Evolutionary conservation across 1,140 invertebrate species (phyloP).

Genomic region (Lysiphlebus fabarum): DNA sequence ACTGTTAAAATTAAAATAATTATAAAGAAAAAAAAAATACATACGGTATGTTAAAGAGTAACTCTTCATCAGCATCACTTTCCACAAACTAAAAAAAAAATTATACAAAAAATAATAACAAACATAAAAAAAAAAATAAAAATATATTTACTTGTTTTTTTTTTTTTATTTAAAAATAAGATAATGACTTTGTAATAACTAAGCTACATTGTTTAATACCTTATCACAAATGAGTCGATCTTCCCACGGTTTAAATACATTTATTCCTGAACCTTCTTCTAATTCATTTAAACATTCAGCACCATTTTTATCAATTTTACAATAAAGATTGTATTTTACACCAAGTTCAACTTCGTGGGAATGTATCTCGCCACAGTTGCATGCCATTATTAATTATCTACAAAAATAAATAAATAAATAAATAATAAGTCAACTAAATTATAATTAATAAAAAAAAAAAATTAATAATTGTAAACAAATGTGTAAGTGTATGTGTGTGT

Average conservation of each 20-base stretch:
- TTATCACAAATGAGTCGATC: constrained; percentile 71
- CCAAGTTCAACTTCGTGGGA: constrained; percentile 63
- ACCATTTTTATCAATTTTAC: constrained; percentile 87
- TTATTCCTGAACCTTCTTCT: constrained; percentile 78
- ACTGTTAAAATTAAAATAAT: too few species aligned
- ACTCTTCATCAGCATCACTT: constrained; percentile 91
- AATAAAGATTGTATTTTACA: constrained; percentile 81
- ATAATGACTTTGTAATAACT: constrained; percentile 13
- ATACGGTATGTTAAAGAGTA: constrained; percentile 91
- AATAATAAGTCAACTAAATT: too few species aligned
- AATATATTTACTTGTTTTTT: not conserved
- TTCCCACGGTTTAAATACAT: constrained; percentile 91
- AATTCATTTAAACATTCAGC: constrained; percentile 88
- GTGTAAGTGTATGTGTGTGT: too few species aligned
- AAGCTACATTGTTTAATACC: constrained; percentile 52
- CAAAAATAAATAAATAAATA: too few species aligned
- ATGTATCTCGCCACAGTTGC: constrained; percentile 37
- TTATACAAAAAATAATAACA: constrained; percentile 22
- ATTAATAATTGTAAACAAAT: too few species aligned
- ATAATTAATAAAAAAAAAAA: too few species aligned
- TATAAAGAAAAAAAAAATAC: constrained; percentile 34
- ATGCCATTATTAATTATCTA: constrained; percentile 32
- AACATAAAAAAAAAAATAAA: constrained; percentile 15
- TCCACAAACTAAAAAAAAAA: constrained; percentile 76
- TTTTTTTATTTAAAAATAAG: too few species aligned